These are phyloP conservation scores for Lasiurus borealis DNA, from an alignment of 2,113 vertebrate species.

Conservation along the genomic window DNA sequence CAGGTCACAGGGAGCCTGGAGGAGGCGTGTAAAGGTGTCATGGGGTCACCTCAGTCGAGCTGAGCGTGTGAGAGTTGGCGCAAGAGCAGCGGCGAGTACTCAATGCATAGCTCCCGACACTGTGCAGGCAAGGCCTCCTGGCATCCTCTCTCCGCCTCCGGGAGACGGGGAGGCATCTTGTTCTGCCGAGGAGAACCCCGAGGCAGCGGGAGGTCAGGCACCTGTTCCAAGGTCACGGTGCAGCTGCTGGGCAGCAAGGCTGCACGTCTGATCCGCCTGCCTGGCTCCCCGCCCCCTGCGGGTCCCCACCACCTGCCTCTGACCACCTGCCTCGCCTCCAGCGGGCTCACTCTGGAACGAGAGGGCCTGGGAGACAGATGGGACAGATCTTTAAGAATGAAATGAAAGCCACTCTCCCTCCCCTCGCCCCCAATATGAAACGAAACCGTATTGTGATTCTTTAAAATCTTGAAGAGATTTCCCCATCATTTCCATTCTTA, in stretches of 20 bases:
- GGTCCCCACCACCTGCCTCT: background rate
- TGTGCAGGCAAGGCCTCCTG: background rate
- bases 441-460: background rate
- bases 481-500: background rate
- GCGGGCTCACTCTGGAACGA: background rate
- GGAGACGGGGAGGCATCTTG: too few species aligned
- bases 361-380: background rate
- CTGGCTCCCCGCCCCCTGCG: background rate
- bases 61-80: too few species aligned
- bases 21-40: background rate
- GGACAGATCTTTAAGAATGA: background rate
- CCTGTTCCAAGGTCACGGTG: accelerated
- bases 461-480: background rate
- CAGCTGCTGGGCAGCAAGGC: background rate
- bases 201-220: background rate
- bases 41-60: background rate
- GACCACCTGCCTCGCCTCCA: background rate
- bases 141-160: background rate
- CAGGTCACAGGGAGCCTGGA: background rate
- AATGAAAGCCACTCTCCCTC: background rate
- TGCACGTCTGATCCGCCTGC: too few species aligned
- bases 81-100: too few species aligned
- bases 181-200: too few species aligned
- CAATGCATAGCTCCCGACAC: too few species aligned
- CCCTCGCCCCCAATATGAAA: background rate